Evolutionary conservation across 1,140 invertebrate genomes (phyloP), one percentile per base, ranked within the genome.

Genomic region (Leucophenga varia): DNA sequence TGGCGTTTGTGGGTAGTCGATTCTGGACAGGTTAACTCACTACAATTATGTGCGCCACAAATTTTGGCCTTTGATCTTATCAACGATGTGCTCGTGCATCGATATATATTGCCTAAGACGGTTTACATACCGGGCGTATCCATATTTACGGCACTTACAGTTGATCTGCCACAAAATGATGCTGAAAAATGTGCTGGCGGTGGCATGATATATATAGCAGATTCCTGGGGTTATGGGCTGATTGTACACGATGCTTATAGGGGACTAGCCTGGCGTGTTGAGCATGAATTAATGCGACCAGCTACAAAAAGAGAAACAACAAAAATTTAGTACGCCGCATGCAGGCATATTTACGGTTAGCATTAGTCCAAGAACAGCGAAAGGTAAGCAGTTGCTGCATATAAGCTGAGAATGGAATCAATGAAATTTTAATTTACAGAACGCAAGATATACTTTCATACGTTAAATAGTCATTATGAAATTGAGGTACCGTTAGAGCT

Each of bases 181-280:
- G 44, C 50, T 1, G 44, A 55, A 6, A 56, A 61, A 0, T 75
- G 80, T n/a, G 90, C 88, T 54, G 32, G 57, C 0, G 77, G 87
- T 20, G 82, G 85, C 0, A 86, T 78, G 44, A 84, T 88, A 3
- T 91, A 91, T 56, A 80, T 89, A 3, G 85, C 88, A 0, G 89
- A 91, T 59, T 85, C 89, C 3, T 80, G 81, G n/a, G 82, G 80
- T 2, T 89, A 81, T 64, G 80, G 79, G 0, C 47, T 91, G 0
- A 69, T 90, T 1, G 87, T 91, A 2, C 87, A 87, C 40, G 86
- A 90, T 63, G 79, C 81, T 1, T 48, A 63, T 0, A 70, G 72
- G 1, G 59, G 79, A 16, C 77, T 61, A 30, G 85, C 85, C 0
- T 90, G 88, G 88, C 81, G 79, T 49, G 81, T 86, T 19, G 77